Conservation (phyloP, 2,113 vertebrate species). For the Platycercus adscitus region DNA sequence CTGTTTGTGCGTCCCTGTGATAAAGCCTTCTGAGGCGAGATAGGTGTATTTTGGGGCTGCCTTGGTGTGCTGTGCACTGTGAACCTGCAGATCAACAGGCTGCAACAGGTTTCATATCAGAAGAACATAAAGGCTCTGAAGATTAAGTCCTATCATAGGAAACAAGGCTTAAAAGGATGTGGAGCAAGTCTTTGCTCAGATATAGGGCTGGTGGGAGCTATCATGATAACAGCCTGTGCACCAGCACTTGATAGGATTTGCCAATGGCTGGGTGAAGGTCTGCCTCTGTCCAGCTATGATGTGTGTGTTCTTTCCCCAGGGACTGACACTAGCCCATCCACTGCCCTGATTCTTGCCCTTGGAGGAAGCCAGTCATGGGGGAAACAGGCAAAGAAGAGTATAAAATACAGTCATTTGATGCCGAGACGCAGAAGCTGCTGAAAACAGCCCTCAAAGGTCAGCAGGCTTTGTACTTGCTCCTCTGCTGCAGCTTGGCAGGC, state of each 20-base stretch:
- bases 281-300: neutral
- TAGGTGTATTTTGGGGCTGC: neutral
- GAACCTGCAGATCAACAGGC: neutral
- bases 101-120: neutral
- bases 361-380: slow-evolving; percentile 80
- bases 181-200: neutral
- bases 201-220: neutral
- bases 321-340: neutral
- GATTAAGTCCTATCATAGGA: neutral
- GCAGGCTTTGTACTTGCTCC: neutral
- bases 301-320: slow-evolving; percentile 17
- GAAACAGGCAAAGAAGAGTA: slow-evolving; percentile 87
- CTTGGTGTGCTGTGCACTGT: neutral
- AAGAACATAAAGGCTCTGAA: neutral
- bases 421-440: slow-evolving; percentile 89
- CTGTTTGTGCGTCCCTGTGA: neutral
- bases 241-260: neutral
- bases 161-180: neutral
- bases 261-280: neutral
- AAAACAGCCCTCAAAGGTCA: slow-evolving; percentile 95
- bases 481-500: neutral
- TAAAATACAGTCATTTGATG: slow-evolving; percentile 92
- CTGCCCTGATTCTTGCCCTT: neutral
- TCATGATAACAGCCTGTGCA: neutral
- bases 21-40: neutral